Evolutionary conservation across 2,888 invertebrate genomes (phyloP).

Genomic region (Eilema depressum): DNA sequence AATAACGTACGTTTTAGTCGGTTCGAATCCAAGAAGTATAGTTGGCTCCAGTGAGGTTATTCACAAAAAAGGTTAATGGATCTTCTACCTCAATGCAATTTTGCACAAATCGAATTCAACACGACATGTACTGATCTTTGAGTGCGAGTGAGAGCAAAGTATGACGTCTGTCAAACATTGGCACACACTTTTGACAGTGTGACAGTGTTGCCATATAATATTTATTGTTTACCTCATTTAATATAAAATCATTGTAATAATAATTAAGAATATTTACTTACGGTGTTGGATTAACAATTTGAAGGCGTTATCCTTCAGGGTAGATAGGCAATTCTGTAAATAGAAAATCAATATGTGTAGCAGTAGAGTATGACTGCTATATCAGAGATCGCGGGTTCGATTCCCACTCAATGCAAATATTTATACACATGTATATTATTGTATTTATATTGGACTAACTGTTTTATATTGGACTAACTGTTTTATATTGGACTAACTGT

Average conservation of each 20-base stretch:
- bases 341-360: not conserved
- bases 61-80: too few species aligned
- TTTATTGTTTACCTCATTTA: not conserved
- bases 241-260: not conserved
- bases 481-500: too few species aligned
- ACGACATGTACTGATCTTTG: too few species aligned
- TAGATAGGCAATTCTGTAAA: not conserved
- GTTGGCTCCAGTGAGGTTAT: too few species aligned
- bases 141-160: not conserved
- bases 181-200: too few species aligned
- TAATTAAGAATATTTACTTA: not conserved
- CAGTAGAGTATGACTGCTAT: not conserved
- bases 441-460: not conserved
- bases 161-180: not conserved
- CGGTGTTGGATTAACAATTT: not conserved
- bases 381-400: not conserved
- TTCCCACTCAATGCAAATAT: not conserved
- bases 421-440: not conserved
- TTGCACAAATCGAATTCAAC: too few species aligned
- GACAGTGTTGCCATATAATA: not conserved
- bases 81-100: too few species aligned
- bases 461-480: too few species aligned
- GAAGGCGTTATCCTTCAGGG: not conserved
- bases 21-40: too few species aligned
- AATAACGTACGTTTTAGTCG: too few species aligned